Conservation (phyloP, 2,113 vertebrate genomes). For the Leptocoma aspasia region DNA sequence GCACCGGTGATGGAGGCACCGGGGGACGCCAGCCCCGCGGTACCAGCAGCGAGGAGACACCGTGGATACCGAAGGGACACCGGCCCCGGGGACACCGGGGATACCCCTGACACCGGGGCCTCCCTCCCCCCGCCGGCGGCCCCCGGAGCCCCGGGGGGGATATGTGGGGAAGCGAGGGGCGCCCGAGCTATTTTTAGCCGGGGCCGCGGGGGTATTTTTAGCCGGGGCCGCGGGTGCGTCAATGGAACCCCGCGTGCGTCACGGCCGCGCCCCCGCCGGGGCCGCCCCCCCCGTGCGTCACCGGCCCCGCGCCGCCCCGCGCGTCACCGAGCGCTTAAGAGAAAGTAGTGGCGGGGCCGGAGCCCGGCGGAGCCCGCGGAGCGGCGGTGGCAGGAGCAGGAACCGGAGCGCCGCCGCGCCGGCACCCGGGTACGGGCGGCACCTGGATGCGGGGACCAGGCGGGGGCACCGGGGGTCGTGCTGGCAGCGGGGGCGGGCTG, state of each 20-base stretch:
- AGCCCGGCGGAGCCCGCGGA: neutral
- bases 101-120: neutral
- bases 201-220: constrained; percentile 81
- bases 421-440: constrained; percentile 9
- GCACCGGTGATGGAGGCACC: neutral
- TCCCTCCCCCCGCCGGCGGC: neutral
- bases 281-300: constrained; percentile 70
- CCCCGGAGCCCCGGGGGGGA: neutral
- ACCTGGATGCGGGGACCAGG: neutral
- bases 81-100: neutral
- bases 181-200: constrained; percentile 79
- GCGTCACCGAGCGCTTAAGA: constrained; percentile 80
- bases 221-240: constrained; percentile 84
- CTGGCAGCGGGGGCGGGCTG: neutral
- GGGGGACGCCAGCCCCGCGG: neutral
- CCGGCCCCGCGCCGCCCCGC: constrained; percentile 54
- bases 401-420: constrained; percentile 11
- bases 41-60: neutral
- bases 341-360: constrained; percentile 39
- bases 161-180: neutral
- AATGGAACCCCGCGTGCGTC: constrained; percentile 97
- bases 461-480: neutral
- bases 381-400: neutral
- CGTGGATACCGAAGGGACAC: neutral
- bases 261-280: constrained; percentile 77